These are phyloP conservation scores for Onychostoma macrolepis DNA, from an alignment of 2,113 vertebrate genomes.

Conservation along the genomic window DNA sequence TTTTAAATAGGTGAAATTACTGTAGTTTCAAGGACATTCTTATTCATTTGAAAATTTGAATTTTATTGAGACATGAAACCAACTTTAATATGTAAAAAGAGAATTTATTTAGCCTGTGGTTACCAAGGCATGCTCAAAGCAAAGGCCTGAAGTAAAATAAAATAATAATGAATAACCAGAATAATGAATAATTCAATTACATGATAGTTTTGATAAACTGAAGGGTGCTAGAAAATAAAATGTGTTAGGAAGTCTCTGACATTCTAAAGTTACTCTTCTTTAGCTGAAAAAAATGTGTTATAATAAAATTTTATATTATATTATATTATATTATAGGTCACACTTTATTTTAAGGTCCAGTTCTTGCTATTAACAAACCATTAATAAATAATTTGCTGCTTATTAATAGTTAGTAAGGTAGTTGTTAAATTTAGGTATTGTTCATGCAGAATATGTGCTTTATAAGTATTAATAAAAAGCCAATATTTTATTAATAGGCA, in stretches of 20 bases:
- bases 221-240: neutral
- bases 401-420: no score
- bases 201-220: neutral
- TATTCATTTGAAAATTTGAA: neutral
- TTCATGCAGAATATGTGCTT: no score
- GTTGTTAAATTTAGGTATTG: no score
- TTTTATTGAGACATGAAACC: neutral
- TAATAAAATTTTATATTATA: neutral
- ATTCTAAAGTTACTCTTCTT: neutral
- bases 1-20: neutral
- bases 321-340: no score
- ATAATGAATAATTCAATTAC: slow-evolving; percentile 8
- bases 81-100: slow-evolving; percentile 1
- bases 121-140: slow-evolving; percentile 3
- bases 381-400: no score
- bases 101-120: slow-evolving; percentile 8
- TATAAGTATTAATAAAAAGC: no score
- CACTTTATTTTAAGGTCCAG: no score
- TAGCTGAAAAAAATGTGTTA: neutral
- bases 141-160: neutral
- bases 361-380: no score
- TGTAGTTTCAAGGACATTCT: neutral
- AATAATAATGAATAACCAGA: slow-evolving; percentile 12
- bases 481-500: no score
- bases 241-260: neutral